Conservation (phyloP, 92 coral and sea anemone species). For the Epizoanthus ramosus region DNA sequence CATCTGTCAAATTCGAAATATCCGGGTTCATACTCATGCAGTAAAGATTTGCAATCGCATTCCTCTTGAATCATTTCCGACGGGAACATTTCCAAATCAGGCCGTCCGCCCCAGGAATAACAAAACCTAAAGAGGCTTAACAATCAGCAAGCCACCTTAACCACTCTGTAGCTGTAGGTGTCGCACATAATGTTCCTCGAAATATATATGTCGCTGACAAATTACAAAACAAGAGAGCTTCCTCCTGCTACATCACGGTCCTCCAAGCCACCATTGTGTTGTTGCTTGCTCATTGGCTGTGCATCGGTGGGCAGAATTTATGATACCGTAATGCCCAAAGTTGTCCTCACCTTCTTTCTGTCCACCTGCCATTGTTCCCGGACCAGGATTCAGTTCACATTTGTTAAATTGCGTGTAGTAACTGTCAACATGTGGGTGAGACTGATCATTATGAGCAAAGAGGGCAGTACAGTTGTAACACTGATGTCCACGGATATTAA, state of each 20-base stretch:
- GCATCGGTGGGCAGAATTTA: constrained; percentile 30
- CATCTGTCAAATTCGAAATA: too few relatives aligned
- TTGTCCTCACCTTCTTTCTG: constrained; percentile 5
- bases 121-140: too few relatives aligned
- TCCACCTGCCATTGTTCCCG: neutral
- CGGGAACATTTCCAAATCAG: too few relatives aligned
- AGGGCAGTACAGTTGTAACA: constrained; percentile 38
- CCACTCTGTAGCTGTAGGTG: too few relatives aligned
- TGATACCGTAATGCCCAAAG: constrained; percentile 31
- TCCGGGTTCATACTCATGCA: too few relatives aligned
- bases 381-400: constrained; percentile 24
- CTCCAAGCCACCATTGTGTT: constrained; percentile 51
- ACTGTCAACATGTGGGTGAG: constrained; percentile 28
- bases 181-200: too few relatives aligned
- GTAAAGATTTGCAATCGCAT: too few relatives aligned
- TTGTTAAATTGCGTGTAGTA: neutral
- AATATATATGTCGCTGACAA: neutral
- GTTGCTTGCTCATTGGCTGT: constrained; percentile 3
- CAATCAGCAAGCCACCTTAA: too few relatives aligned
- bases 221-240: neutral
- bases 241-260: constrained; percentile 5
- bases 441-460: neutral
- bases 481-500: constrained; percentile 51
- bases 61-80: too few relatives aligned
- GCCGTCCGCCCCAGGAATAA: too few relatives aligned